Evolutionary conservation across 2,113 vertebrate species (phyloP).

Genomic region (Haemorhous mexicanus): DNA sequence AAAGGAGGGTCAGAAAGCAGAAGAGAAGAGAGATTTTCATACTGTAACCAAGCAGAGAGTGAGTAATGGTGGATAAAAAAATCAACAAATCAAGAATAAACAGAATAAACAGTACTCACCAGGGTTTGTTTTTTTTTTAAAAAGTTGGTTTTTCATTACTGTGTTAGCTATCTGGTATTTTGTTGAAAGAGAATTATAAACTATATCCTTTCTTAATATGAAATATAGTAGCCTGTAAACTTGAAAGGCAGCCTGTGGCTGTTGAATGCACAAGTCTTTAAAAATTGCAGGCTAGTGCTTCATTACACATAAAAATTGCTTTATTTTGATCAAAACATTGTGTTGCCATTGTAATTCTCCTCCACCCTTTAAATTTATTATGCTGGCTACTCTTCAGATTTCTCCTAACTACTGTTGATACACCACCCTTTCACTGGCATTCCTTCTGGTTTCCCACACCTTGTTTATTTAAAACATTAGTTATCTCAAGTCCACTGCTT

Average conservation of each 20-base stretch:
- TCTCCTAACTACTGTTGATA: not conserved
- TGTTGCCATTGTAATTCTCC: constrained; percentile 32
- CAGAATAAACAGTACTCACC: constrained; percentile 3
- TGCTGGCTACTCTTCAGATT: constrained; percentile 23
- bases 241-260: not conserved
- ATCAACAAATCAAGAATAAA: constrained; percentile 2
- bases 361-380: constrained; percentile 33
- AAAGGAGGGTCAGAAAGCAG: not conserved
- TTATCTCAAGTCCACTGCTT: not conserved
- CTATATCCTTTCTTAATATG: not conserved
- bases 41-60: not conserved
- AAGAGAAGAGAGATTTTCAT: not conserved
- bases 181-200: constrained; percentile 11
- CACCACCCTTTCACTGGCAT: not conserved
- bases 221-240: not conserved
- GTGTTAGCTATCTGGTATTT: not conserved
- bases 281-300: not conserved
- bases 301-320: not conserved
- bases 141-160: not conserved
- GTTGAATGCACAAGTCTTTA: not conserved
- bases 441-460: not conserved
- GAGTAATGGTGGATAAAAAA: not conserved
- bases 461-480: not conserved
- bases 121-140: not conserved
- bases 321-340: constrained; percentile 54